Base-by-base conservation (phyloP, 2,888 invertebrate genomes). In the Prenolepis imparis region DNA sequence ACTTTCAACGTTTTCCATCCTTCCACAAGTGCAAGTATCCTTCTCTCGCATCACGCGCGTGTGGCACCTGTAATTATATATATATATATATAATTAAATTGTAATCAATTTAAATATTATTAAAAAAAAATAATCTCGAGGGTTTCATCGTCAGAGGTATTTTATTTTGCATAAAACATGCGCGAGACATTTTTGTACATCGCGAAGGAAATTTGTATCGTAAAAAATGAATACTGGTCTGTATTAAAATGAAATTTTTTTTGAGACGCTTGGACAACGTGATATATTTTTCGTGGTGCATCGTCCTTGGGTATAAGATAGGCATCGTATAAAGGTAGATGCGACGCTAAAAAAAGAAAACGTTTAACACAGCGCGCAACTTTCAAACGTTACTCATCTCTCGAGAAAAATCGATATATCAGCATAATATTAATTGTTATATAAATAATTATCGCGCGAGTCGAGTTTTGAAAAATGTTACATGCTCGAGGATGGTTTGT, bases 401-500 rank as follows among this genome's bases (percentile, higher is more conserved):
- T 52, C 52, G 52, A 52, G 8, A 75, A 88, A 64, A 66, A 87
- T 86, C 84, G 88, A 85, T 84, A 83, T 68, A 75, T 87, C 88
- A 83, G 84, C 88, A 88, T 89, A 85, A 89, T 88, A 88, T 84
- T 87, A 68, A 88, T 87, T 88, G 88, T 88, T 88, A 88, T 78
- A 82, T 81, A 85, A 66, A 52, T 68, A 87, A 77, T 88, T 86
- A 86, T 87, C 87, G 77, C 84, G 52, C 52, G 52, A 52, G 78
- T 86, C 87, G 84, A 87, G 80, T 87, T 88, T 81, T 84, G 82
- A 36, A 73, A 86, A 82, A 84, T 87, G 84, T 88, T 84, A 83
- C 86, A 81, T 83, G 77, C 75, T 86, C 84, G 87, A 88, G 73
- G 72, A 78, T 83, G 80, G 87, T 83, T 82, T 84, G 78, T 81